A percentile compares a stretch with the other conserved stretches of the same genome.
These are phyloP conservation scores for Rotaria magnacalcarata DNA, from an alignment of 2,888 invertebrate genomes.

Conservation along the genomic window DNA sequence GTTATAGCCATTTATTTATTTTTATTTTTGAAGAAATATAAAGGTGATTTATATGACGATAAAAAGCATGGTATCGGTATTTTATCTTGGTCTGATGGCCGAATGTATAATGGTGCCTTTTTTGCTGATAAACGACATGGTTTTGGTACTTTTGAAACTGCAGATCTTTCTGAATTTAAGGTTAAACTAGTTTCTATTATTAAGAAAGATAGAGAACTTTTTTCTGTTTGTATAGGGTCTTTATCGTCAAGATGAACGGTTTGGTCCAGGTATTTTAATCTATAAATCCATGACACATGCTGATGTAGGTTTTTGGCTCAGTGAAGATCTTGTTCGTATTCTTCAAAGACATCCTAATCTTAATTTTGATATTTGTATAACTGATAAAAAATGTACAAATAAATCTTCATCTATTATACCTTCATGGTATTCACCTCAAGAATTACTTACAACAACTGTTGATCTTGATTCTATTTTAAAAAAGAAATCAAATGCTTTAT, in stretches of 20 bases:
- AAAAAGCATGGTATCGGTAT: slow-evolving; percentile 56
- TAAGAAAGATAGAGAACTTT: no score
- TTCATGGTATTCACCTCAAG: slow-evolving; percentile 9
- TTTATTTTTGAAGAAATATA: slow-evolving; percentile 51
- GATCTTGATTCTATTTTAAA: not conserved
- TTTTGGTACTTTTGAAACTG: slow-evolving; percentile 54
- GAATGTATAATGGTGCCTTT: slow-evolving; percentile 54
- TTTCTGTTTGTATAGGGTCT: slow-evolving; percentile 52
- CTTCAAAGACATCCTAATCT: slow-evolving; percentile 46
- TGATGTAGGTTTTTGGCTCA: slow-evolving; percentile 58
- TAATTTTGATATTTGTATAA: not conserved
- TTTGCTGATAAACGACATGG: slow-evolving; percentile 58
- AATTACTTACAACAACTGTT: not conserved
- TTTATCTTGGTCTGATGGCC: slow-evolving; percentile 56
- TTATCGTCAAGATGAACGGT: slow-evolving; percentile 55
- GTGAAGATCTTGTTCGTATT: slow-evolving; percentile 54
- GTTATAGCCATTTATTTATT: not conserved
- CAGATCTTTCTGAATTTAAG: slow-evolving; percentile 55
- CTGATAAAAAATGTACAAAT: not conserved
- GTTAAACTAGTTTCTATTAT: slow-evolving; percentile 48
- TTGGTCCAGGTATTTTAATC: slow-evolving; percentile 56
- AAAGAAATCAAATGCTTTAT: not conserved
- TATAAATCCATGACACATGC: slow-evolving; percentile 53
- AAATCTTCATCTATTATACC: not conserved
- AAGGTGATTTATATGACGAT: slow-evolving; percentile 55